Conservation (phyloP, 2,888 invertebrate genomes). For the Syrista parreyssii region DNA sequence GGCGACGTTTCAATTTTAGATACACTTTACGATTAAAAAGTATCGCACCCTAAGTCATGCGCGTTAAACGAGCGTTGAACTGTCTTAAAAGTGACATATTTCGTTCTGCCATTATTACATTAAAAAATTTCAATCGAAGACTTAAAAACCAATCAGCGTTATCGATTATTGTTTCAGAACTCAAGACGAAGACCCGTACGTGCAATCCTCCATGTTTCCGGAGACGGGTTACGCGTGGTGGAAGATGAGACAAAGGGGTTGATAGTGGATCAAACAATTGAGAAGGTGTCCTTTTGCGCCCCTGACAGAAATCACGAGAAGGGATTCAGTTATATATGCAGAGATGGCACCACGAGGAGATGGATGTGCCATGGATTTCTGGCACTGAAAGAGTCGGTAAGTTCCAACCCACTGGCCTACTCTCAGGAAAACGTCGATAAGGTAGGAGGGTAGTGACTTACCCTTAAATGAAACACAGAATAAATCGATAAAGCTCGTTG, state of each 20-base stretch:
- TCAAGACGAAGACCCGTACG: slow-evolving; percentile 90
- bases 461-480: neutral
- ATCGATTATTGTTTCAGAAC: slow-evolving; percentile 70
- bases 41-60: neutral
- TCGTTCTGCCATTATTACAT: neutral
- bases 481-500: neutral
- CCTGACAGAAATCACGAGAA: slow-evolving; percentile 98
- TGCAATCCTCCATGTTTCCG: slow-evolving; percentile 89
- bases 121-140: neutral
- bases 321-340: slow-evolving; percentile 98
- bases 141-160: neutral
- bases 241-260: slow-evolving; percentile 99
- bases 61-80: neutral
- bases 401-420: slow-evolving; percentile 32
- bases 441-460: slow-evolving; percentile 5
- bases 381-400: slow-evolving; percentile 90
- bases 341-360: slow-evolving; percentile 96
- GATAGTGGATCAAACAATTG: slow-evolving; percentile 99
- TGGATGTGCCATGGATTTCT: slow-evolving; percentile 99
- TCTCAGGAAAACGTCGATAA: slow-evolving; percentile 10
- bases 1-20: neutral
- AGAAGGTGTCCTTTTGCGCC: slow-evolving; percentile 99
- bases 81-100: neutral
- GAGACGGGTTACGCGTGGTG: slow-evolving; percentile 96
- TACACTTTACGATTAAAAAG: neutral